A percentile compares a stretch with the other conserved stretches of the same genome.
Conservation (phyloP, 2,113 vertebrate species). For the Mesembrinibis cayennensis region DNA sequence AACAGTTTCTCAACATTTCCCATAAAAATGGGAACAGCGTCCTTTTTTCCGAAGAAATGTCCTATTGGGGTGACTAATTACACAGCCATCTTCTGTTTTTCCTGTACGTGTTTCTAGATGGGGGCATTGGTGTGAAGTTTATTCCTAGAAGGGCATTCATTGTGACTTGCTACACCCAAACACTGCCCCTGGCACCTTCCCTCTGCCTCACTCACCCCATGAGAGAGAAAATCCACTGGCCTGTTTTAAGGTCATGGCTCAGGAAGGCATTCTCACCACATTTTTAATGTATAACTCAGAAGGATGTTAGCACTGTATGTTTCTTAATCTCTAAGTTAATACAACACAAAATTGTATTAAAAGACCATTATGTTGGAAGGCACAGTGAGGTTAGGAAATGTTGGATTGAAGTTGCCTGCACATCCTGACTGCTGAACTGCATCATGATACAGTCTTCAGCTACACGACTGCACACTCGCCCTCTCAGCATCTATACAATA, state of each 20-base stretch:
- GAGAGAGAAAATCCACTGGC: background rate
- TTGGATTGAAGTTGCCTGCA: background rate
- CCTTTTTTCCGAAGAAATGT: background rate
- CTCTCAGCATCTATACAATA: background rate
- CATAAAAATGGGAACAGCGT: background rate
- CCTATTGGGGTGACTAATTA: background rate
- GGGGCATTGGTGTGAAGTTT: background rate
- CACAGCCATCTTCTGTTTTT: background rate
- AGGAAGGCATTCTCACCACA: background rate
- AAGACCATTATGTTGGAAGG: background rate
- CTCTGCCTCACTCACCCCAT: background rate
- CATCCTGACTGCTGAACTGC: background rate
- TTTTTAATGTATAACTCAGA: background rate
- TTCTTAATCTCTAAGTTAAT: constrained; percentile 1
- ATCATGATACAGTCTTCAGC: background rate
- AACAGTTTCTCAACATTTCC: background rate
- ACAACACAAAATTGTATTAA: constrained; percentile 7
- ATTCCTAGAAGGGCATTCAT: background rate
- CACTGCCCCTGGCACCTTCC: background rate
- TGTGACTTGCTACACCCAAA: background rate
- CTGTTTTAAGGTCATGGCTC: background rate
- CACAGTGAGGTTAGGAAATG: background rate
- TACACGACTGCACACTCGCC: background rate
- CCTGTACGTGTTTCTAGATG: background rate
- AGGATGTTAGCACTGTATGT: background rate